Percentiles rank a stretch among this genome's conserved stretches.
These are phyloP conservation scores for Etheostoma perlongum DNA, from an alignment of 2,797 vertebrate species.

Conservation along the genomic window DNA sequence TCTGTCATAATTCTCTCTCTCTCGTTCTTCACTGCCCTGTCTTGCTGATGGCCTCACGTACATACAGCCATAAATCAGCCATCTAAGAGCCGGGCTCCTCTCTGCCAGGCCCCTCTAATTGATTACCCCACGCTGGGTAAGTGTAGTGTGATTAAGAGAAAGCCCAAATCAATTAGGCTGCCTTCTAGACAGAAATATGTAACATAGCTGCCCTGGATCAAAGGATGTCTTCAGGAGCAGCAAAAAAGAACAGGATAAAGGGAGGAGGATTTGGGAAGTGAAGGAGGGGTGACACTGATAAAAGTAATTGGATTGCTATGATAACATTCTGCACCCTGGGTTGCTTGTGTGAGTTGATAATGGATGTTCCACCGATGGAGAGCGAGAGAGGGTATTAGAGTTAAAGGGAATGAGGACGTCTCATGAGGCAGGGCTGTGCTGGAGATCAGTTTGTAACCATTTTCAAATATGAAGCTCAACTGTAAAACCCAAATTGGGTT, in stretches of 20 bases:
- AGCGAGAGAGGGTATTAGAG: neutral
- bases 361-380: conserved; percentile 27
- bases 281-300: conserved; percentile 42
- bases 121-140: conserved; percentile 73
- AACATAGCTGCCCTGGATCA: conserved; percentile 37
- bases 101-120: conserved; percentile 69
- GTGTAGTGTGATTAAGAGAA: conserved; percentile 73
- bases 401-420: conserved; percentile 10
- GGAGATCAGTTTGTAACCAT: neutral
- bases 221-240: conserved; percentile 41
- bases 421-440: neutral
- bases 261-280: conserved; percentile 30
- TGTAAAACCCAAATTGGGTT: neutral
- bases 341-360: conserved; percentile 54
- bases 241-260: conserved; percentile 27
- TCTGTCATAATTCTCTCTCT: conserved; percentile 51
- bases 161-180: conserved; percentile 80
- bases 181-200: conserved; percentile 66
- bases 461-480: neutral
- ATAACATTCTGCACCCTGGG: conserved; percentile 45
- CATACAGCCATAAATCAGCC: conserved; percentile 75
- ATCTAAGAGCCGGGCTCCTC: conserved; percentile 56
- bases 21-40: conserved; percentile 36
- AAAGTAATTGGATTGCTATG: conserved; percentile 65
- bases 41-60: conserved; percentile 45